phyloP scores from a whole-genome alignment of 2,888 invertebrate genomes.

The Hyposoter dolosus region DNA sequence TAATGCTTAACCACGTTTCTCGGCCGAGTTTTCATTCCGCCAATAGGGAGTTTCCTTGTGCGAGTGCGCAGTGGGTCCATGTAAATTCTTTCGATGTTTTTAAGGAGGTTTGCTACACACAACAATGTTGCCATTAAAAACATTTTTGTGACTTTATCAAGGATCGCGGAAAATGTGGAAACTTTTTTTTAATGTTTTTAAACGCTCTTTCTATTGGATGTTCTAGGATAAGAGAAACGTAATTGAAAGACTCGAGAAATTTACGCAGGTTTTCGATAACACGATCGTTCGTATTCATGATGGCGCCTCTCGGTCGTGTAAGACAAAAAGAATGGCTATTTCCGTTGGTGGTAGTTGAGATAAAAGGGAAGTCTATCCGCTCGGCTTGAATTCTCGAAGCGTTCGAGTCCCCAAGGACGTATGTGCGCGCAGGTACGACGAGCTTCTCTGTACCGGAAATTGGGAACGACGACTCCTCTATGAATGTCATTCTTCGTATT shows the following conservation, averaged over 20 bases:
- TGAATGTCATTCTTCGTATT: background rate
- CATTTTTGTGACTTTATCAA: too few species aligned
- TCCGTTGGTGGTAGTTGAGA: conserved; percentile 69
- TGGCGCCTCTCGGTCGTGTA: conserved; percentile 68
- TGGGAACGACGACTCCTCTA: conserved; percentile 32
- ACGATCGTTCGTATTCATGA: conserved; percentile 71
- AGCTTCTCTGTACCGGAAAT: conserved; percentile 59
- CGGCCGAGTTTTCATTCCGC: conserved; percentile 62
- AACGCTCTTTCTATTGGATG: background rate
- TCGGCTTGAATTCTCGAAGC: conserved; percentile 54
- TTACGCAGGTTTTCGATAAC: conserved; percentile 22
- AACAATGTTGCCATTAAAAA: too few species aligned
- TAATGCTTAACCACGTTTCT: conserved; percentile 22
- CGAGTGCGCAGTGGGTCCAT: background rate
- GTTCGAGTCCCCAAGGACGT: conserved; percentile 57
- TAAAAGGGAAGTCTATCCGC: conserved; percentile 36
- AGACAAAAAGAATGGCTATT: conserved; percentile 71
- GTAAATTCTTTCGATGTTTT: background rate
- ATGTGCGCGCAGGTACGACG: background rate
- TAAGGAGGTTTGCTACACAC: too few species aligned
- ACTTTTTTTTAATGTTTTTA: conserved; percentile 13
- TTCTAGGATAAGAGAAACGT: background rate
- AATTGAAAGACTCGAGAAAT: conserved; percentile 1
- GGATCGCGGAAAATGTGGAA: background rate
- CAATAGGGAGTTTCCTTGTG: conserved; percentile 1